A percentile compares a stretch with the other conserved stretches of the same genome.
phyloP scores from a whole-genome alignment of 2,113 vertebrate species.

The Aix galericulata region DNA sequence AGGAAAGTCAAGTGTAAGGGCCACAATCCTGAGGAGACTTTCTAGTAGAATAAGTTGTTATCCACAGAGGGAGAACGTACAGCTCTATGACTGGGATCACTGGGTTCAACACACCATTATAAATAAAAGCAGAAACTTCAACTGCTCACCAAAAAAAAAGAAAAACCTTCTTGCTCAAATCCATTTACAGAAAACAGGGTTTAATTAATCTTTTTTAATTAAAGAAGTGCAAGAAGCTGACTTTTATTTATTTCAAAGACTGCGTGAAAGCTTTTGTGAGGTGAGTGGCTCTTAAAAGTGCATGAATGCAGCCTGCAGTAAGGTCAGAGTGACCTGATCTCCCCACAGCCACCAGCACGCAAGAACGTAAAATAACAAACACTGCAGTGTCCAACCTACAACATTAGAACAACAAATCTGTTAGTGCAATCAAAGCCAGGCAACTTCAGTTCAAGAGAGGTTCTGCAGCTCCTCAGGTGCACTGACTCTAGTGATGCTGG shows the following conservation, averaged over 20 bases:
- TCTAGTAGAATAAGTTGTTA: not conserved
- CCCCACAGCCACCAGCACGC: not conserved
- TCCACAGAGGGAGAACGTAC: not conserved
- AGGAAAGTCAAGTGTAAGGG: rapidly evolving
- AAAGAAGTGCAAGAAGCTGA: not conserved
- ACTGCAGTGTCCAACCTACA: not conserved
- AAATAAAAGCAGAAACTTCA: not conserved
- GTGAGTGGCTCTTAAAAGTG: not conserved
- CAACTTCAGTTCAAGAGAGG: not conserved
- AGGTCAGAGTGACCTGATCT: not conserved
- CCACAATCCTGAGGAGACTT: not conserved
- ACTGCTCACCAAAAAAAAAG: not conserved
- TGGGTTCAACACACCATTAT: not conserved
- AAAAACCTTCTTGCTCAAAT: not conserved
- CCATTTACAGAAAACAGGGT: not conserved
- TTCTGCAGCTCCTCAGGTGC: not conserved
- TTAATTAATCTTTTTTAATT: not conserved
- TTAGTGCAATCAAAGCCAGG: not conserved
- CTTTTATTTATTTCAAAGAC: not conserved
- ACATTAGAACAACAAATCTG: not conserved
- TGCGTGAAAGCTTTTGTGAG: not conserved
- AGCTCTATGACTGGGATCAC: not conserved
- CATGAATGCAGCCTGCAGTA: not conserved
- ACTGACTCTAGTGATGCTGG: not conserved
- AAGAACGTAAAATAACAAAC: not conserved